phyloP scores from a whole-genome alignment of 1,140 invertebrate species.

The Hylyphantes graminicola region DNA sequence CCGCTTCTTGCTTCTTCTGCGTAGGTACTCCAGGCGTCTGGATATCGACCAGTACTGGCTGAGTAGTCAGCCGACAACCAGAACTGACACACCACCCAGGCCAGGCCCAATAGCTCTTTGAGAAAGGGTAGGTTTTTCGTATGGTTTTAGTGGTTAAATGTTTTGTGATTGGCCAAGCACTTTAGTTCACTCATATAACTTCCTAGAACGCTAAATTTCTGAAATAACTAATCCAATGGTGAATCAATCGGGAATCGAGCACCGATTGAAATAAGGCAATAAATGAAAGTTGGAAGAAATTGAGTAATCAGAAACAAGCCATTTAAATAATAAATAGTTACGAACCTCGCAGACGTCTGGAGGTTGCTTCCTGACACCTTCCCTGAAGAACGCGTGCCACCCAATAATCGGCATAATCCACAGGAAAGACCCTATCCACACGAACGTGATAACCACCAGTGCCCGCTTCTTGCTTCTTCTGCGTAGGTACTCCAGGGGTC shows the following conservation, averaged over 20 bases:
- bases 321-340: no score
- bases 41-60: slow-evolving; percentile 75
- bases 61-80: slow-evolving; percentile 74
- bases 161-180: no score
- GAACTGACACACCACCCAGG: slow-evolving; percentile 71
- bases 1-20: slow-evolving; percentile 73
- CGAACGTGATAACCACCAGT: slow-evolving; percentile 71
- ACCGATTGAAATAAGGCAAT: no score
- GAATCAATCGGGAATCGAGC: no score
- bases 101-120: no score
- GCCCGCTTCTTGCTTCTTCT: slow-evolving; percentile 74
- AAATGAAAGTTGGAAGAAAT: no score
- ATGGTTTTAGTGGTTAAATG: no score
- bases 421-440: slow-evolving; percentile 71
- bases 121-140: no score
- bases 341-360: slow-evolving; percentile 63
- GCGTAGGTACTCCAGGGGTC: slow-evolving; percentile 73
- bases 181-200: no score
- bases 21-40: slow-evolving; percentile 73
- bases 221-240: no score
- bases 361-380: slow-evolving; percentile 60
- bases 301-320: no score
- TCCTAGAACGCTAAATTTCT: no score
- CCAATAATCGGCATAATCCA: slow-evolving; percentile 72
- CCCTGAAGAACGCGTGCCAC: slow-evolving; percentile 67